Conservation (phyloP, 2,888 invertebrate genomes). For the Drosophila paucipuncta region DNA sequence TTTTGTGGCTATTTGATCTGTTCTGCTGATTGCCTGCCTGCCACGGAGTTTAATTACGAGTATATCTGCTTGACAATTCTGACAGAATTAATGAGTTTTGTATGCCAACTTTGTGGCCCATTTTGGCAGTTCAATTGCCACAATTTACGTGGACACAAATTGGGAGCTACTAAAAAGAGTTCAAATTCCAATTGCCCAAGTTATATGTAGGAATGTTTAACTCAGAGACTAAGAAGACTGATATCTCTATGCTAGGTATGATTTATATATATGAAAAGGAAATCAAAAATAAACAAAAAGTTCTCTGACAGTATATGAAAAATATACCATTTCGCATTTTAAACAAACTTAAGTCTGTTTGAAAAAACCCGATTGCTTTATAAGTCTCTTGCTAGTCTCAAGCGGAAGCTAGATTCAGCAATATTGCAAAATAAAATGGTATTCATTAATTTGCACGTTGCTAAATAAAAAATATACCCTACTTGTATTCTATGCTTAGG, state of each 20-base stretch:
- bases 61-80: conserved; percentile 24
- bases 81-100: conserved; percentile 33
- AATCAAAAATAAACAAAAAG: not conserved
- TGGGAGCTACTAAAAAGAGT: not conserved
- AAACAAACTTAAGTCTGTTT: not conserved
- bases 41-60: conserved; percentile 26
- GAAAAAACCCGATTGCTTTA: not conserved
- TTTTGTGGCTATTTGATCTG: conserved; percentile 47
- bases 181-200: not conserved
- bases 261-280: not conserved
- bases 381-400: not conserved
- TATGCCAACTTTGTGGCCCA: conserved; percentile 28
- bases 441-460: not conserved
- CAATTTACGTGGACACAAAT: not conserved
- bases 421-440: not conserved
- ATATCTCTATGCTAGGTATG: not conserved
- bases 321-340: not conserved
- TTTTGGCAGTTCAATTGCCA: conserved; percentile 19
- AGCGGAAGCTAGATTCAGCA: not conserved
- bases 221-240: not conserved
- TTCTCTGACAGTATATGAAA: not conserved
- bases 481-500: not conserved
- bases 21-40: conserved; percentile 15
- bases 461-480: not conserved
- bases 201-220: fast-evolving